These are phyloP conservation scores for Tetraodon nigroviridis DNA, from an alignment of 2,113 vertebrate species.

Conservation along the genomic window DNA sequence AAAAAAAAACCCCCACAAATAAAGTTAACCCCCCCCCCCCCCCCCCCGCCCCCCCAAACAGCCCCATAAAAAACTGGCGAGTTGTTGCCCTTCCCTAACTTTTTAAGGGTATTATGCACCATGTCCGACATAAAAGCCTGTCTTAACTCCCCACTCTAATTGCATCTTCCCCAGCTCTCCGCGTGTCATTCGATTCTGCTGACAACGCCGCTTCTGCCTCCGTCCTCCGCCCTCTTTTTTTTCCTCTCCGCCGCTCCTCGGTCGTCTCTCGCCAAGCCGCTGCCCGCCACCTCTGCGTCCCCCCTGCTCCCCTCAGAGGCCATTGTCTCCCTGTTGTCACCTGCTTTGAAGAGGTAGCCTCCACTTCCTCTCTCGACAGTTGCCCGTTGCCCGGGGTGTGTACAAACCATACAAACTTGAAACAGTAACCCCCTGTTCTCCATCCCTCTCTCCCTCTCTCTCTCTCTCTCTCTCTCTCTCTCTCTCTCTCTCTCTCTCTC, in stretches of 20 bases:
- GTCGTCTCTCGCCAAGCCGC: constrained; percentile 6
- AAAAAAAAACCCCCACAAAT: too few relatives aligned
- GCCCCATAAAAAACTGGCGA: constrained; percentile 68
- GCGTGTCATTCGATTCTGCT: constrained; percentile 77
- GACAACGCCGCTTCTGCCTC: constrained; percentile 68
- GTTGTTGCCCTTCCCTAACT: constrained; percentile 64
- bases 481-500: constrained; percentile 26
- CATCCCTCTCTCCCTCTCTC: constrained; percentile 49
- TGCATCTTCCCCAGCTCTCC: constrained; percentile 74
- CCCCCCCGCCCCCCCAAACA: constrained; percentile 57
- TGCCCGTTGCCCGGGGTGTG: constrained; percentile 56
- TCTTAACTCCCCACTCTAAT: constrained; percentile 80
- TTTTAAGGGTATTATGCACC: constrained; percentile 68
- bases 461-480: constrained; percentile 28
- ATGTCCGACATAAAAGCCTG: constrained; percentile 82
- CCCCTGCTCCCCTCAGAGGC: constrained; percentile 53
- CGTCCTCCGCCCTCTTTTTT: constrained; percentile 30
- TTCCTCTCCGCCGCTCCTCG: constrained; percentile 30
- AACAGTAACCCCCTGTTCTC: constrained; percentile 67
- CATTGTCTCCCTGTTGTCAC: constrained; percentile 68
- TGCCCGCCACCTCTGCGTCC: constrained; percentile 60
- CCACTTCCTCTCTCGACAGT: constrained; percentile 63
- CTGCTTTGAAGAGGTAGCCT: constrained; percentile 63
- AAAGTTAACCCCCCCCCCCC: constrained; percentile 35
- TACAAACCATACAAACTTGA: constrained; percentile 73